phyloP scores from a whole-genome alignment of 2,797 vertebrate species.

The Lepilemur septentrionalis region DNA sequence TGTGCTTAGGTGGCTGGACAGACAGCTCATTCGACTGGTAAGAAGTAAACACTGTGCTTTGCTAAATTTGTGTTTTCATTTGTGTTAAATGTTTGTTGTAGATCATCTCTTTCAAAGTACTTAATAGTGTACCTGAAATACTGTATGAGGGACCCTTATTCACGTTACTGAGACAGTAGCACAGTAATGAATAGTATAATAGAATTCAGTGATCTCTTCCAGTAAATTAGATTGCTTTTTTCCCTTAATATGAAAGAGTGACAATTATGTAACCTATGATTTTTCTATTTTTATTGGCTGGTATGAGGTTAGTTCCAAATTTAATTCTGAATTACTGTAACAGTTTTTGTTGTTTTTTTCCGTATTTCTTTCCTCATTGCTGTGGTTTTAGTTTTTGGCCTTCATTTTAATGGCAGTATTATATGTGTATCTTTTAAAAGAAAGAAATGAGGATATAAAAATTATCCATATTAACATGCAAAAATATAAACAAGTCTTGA shows the following conservation, averaged over 20 bases:
- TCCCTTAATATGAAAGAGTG: neutral
- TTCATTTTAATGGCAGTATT: neutral
- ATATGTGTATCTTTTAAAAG: neutral
- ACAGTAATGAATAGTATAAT: neutral
- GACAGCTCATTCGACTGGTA: conserved; percentile 97
- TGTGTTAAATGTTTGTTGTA: neutral
- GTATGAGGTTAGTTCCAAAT: neutral
- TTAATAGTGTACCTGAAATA: neutral
- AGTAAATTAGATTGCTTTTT: neutral
- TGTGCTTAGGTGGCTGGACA: conserved; percentile 96
- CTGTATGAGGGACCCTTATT: neutral
- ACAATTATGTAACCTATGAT: neutral
- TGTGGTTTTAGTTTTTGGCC: conserved; percentile 9
- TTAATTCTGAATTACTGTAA: neutral
- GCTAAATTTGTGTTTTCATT: neutral
- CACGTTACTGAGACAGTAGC: neutral
- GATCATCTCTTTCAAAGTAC: neutral
- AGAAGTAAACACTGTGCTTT: conserved; percentile 31
- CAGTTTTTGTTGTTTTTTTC: neutral
- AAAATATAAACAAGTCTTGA: neutral
- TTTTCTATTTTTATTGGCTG: neutral
- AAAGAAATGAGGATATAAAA: neutral
- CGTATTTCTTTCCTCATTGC: neutral
- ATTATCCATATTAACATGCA: neutral
- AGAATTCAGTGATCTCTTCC: neutral